phyloP scores from a whole-genome alignment of 1,140 invertebrate species.

The Bombus difficillimus region DNA sequence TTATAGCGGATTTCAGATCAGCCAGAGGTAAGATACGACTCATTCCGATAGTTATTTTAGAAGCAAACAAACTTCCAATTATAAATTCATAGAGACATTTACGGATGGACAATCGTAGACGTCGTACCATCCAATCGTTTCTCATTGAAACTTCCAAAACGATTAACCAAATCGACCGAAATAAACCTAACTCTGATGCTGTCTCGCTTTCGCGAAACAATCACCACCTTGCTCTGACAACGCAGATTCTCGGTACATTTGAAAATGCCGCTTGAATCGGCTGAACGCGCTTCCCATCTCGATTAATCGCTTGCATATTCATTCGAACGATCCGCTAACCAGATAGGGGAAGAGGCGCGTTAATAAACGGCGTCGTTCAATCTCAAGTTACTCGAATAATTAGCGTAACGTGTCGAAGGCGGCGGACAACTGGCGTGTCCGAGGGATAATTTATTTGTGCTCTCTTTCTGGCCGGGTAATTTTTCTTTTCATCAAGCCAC shows the following conservation, averaged over 20 bases:
- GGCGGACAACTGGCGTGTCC: background rate
- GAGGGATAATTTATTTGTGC: slow-evolving; percentile 22
- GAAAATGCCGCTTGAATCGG: background rate
- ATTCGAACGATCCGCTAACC: background rate
- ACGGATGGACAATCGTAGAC: too few relatives aligned
- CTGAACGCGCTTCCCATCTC: background rate
- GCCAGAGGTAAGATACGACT: too few relatives aligned
- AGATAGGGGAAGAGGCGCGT: background rate
- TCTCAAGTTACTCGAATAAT: slow-evolving; percentile 1
- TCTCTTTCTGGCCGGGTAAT: slow-evolving; percentile 1
- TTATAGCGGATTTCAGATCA: too few relatives aligned
- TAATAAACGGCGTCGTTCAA: slow-evolving; percentile 3
- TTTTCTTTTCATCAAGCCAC: slow-evolving; percentile 25
- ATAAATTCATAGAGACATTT: too few relatives aligned
- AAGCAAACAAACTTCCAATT: too few relatives aligned
- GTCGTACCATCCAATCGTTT: too few relatives aligned
- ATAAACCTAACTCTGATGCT: background rate
- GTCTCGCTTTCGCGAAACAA: background rate
- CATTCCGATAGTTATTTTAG: too few relatives aligned
- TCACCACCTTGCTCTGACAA: background rate
- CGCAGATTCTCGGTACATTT: background rate
- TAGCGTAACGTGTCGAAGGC: background rate
- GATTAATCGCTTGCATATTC: background rate
- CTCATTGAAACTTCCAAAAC: too few relatives aligned
- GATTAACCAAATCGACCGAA: background rate